Conservation (phyloP, 2,888 invertebrate species). For the Gastracanthus pulcherrimus region DNA sequence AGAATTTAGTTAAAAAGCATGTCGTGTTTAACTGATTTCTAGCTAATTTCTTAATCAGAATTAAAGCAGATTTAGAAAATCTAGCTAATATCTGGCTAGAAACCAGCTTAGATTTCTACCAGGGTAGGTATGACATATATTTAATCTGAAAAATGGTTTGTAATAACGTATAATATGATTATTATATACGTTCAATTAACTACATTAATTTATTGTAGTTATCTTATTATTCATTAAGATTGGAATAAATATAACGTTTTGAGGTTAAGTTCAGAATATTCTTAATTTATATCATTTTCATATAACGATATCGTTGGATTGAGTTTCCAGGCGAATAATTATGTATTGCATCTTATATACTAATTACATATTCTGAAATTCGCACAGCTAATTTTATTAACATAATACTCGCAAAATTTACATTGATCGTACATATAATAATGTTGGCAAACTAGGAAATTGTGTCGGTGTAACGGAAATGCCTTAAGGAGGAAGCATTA, state of each 20-base stretch:
- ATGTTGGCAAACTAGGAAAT: constrained; percentile 10
- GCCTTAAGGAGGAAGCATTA: not conserved
- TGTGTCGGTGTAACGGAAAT: constrained; percentile 34
- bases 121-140: not conserved
- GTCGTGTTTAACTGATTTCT: too few species aligned
- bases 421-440: constrained; percentile 31
- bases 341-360: not conserved
- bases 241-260: not conserved
- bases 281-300: not conserved
- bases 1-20: too few species aligned
- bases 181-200: not conserved
- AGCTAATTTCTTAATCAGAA: too few species aligned
- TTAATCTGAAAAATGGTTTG: not conserved
- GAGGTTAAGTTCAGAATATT: not conserved
- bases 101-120: too few species aligned
- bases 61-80: too few species aligned
- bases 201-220: not conserved
- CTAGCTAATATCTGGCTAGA: too few species aligned
- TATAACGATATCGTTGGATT: not conserved
- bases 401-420: constrained; percentile 26
- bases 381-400: constrained; percentile 18
- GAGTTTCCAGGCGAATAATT: not conserved
- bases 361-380: constrained; percentile 6
- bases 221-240: not conserved
- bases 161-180: not conserved